Conservation (phyloP, 2,797 vertebrate genomes). For the Chelmon rostratus region DNA sequence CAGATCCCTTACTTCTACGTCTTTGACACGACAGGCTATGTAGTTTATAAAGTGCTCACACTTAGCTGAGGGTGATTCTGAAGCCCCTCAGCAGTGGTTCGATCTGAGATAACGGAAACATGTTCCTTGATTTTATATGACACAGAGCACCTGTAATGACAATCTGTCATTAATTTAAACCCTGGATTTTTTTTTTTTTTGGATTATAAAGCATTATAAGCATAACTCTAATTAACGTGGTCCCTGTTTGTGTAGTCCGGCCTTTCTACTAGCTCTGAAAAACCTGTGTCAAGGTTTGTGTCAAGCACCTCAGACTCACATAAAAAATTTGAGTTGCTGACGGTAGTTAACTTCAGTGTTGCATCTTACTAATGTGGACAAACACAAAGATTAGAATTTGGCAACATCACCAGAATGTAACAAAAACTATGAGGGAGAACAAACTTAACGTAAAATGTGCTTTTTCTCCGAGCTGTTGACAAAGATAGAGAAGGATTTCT, state of each 20-base stretch:
- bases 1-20: constrained; percentile 25
- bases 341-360: constrained; percentile 15
- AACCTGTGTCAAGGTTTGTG: constrained; percentile 18
- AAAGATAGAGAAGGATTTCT: constrained; percentile 28
- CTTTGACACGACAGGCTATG: constrained; percentile 44
- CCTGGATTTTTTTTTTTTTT: constrained; percentile 52
- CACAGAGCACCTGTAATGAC: constrained; percentile 66
- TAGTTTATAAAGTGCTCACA: constrained; percentile 77
- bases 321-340: constrained; percentile 8
- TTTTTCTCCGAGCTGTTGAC: constrained; percentile 38
- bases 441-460: constrained; percentile 10
- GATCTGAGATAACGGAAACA: constrained; percentile 52
- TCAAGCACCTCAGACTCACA: constrained; percentile 16
- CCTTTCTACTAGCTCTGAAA: constrained; percentile 34
- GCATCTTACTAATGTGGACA: constrained; percentile 45
- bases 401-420: constrained; percentile 61
- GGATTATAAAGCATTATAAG: constrained; percentile 62
- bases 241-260: constrained; percentile 83
- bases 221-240: constrained; percentile 70
- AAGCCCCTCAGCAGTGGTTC: constrained; percentile 20
- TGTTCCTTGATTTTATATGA: constrained; percentile 37
- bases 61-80: constrained; percentile 24
- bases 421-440: constrained; percentile 25
- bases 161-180: constrained; percentile 41
- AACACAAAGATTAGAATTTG: constrained; percentile 58